A percentile compares a stretch with the other conserved stretches of the same genome.
Conservation (phyloP, 2,797 vertebrate genomes). For the Sternotherus odoratus region DNA sequence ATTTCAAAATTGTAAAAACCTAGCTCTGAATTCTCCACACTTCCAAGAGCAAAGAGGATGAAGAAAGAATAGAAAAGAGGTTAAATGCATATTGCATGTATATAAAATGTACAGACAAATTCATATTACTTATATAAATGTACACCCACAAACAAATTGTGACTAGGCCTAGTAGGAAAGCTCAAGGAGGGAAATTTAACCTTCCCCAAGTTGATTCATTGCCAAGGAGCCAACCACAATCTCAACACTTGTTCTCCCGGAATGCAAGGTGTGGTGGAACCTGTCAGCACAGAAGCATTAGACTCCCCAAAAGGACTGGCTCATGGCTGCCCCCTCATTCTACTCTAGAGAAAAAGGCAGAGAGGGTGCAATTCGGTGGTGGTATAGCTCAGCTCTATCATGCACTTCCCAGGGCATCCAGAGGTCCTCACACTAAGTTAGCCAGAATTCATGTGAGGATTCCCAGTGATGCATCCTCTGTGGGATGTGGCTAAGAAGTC, state of each 20-base stretch:
- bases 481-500: neutral
- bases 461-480: neutral
- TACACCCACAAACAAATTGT: rapidly evolving
- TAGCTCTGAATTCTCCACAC: neutral
- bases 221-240: neutral
- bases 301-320: neutral
- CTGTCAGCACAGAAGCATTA: neutral
- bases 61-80: neutral
- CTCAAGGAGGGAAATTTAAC: neutral
- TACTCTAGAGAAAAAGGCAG: neutral
- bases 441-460: neutral
- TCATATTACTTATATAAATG: neutral
- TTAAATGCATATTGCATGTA: neutral
- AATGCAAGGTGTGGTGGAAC: neutral
- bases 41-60: neutral
- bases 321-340: too few relatives aligned
- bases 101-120: rapidly evolving
- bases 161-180: neutral
- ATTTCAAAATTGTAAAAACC: neutral
- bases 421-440: neutral
- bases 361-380: neutral
- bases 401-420: neutral
- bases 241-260: neutral
- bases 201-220: neutral
- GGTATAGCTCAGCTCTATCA: neutral